Evolutionary conservation across 1,140 invertebrate genomes (phyloP).

Genomic region (Halesus radiatus): DNA sequence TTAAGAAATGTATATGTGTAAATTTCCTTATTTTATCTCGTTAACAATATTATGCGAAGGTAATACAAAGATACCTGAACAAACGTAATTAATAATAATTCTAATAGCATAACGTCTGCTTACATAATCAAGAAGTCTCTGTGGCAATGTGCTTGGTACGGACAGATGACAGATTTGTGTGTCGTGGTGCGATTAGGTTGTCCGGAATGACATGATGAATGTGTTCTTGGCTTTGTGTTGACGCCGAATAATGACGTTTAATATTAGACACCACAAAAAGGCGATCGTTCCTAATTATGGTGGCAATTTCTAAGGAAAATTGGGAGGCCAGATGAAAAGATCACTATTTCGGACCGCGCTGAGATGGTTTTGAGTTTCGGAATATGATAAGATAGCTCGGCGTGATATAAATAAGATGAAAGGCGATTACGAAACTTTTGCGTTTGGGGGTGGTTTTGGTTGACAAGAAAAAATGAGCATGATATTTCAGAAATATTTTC

Average conservation of each 20-base stretch:
- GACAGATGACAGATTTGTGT: slow-evolving; percentile 34
- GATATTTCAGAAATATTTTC: no score
- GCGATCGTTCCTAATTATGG: slow-evolving; percentile 46
- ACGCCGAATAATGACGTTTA: slow-evolving; percentile 48
- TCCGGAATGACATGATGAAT: slow-evolving; percentile 47
- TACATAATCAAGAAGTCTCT: slow-evolving; percentile 6
- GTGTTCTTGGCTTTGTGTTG: slow-evolving; percentile 43
- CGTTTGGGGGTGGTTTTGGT: no score
- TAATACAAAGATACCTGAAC: no score
- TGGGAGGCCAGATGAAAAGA: neutral
- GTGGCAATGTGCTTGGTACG: neutral
- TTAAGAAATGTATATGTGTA: no score
- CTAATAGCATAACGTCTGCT: neutral
- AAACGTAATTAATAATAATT: no score
- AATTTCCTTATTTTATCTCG: no score
- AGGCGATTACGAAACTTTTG: neutral
- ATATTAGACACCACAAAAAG: slow-evolving; percentile 50
- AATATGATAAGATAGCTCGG: neutral
- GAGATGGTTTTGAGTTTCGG: neutral
- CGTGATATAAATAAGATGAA: neutral
- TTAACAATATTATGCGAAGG: no score
- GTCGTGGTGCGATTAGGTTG: slow-evolving; percentile 44
- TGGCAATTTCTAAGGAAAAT: neutral
- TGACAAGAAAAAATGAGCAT: no score
- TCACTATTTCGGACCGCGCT: neutral